Evolutionary conservation across 2,888 invertebrate species (phyloP).

Genomic region (Podabrus alpinus): DNA sequence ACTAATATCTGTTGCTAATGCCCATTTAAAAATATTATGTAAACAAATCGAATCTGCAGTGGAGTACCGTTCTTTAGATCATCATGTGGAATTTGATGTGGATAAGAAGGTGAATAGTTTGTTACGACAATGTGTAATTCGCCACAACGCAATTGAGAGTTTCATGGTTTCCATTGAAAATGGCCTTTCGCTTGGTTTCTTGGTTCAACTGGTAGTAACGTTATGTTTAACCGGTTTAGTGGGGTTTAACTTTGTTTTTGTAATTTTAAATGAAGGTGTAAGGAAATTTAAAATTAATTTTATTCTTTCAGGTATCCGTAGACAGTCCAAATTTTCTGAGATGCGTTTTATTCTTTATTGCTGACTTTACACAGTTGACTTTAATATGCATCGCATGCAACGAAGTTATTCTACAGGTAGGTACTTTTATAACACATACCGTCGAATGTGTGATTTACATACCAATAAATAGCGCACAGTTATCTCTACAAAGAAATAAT

Average conservation of each 20-base stretch:
- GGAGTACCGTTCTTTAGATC: background rate
- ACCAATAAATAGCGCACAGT: background rate
- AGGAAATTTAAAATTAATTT: background rate
- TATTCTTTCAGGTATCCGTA: background rate
- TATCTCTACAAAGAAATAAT: no score
- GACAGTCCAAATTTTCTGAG: background rate
- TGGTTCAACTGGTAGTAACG: background rate
- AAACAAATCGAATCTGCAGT: background rate
- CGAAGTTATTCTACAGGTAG: background rate
- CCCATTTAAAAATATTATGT: background rate
- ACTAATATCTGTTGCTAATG: background rate
- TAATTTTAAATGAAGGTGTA: background rate
- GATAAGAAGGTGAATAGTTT: background rate
- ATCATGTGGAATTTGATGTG: background rate
- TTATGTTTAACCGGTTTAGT: background rate
- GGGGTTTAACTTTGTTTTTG: background rate
- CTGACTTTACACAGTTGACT: background rate
- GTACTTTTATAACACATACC: background rate
- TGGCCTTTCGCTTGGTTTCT: background rate
- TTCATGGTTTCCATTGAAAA: background rate
- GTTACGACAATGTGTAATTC: background rate
- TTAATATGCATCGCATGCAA: background rate
- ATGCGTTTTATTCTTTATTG: background rate
- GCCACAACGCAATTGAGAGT: background rate
- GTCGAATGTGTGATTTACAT: background rate